phyloP scores from a whole-genome alignment of 2,797 vertebrate species.

The Pelobates cultripes region DNA sequence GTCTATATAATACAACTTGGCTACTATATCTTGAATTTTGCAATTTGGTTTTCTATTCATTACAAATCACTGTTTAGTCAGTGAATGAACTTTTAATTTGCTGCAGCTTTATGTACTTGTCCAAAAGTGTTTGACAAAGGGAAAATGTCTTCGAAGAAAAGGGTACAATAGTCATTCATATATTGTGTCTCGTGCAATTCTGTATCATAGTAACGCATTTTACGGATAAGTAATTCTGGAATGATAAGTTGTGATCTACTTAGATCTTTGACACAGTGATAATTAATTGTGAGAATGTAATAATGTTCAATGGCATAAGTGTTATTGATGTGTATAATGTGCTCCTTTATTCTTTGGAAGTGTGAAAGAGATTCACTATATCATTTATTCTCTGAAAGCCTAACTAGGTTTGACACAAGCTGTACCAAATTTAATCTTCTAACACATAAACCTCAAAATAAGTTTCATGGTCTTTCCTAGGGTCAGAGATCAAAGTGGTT shows the following conservation, averaged over 20 bases:
- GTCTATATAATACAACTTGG: too few species aligned
- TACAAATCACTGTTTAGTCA: too few species aligned
- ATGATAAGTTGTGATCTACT: not conserved
- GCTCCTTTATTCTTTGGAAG: not conserved
- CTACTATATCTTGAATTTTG: too few species aligned
- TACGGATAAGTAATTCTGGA: too few species aligned
- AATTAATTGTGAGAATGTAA: not conserved
- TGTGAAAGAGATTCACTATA: not conserved
- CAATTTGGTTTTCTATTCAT: too few species aligned
- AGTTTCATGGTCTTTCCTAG: not conserved
- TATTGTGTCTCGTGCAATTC: too few species aligned
- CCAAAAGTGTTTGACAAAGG: too few species aligned
- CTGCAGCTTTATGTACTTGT: too few species aligned
- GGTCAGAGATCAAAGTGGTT: conserved; percentile 1
- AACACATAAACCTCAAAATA: not conserved
- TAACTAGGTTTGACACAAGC: not conserved
- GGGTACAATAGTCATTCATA: too few species aligned
- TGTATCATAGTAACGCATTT: too few species aligned
- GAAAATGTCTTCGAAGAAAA: too few species aligned
- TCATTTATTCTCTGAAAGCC: not conserved
- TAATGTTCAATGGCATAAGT: not conserved
- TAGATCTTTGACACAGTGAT: not conserved
- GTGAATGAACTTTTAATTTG: too few species aligned
- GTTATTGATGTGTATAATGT: conserved; percentile 15
- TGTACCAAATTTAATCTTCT: conserved; percentile 10